Conservation (phyloP, 1,140 invertebrate genomes). For the Macrostomum lignano region DNA sequence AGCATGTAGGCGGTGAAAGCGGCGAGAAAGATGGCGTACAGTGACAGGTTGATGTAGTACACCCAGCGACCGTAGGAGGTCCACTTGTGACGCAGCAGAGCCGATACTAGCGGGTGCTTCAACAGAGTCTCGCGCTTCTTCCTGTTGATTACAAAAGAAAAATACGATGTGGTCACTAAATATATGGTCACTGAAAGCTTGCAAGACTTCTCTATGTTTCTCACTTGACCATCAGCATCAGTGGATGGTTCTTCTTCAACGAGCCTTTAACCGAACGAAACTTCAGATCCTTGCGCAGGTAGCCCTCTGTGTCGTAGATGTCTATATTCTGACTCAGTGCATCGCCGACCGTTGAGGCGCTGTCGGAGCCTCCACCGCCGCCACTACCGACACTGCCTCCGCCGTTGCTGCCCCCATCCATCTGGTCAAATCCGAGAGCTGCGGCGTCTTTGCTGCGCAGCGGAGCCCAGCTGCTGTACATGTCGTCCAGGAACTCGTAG, state of each 20-base stretch:
- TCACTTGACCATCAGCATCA: conserved; percentile 3
- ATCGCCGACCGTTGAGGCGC: no score
- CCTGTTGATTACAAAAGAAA: neutral
- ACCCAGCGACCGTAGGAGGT: conserved; percentile 26
- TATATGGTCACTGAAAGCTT: neutral
- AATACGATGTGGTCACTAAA: neutral
- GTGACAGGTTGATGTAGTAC: conserved; percentile 30
- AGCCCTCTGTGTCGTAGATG: no score
- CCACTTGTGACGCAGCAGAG: conserved; percentile 31
- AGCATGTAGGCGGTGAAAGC: conserved; percentile 30
- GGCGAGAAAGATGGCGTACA: conserved; percentile 28
- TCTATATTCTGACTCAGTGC: no score
- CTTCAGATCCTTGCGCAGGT: no score
- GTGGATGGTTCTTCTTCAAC: neutral
- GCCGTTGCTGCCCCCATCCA: no score
- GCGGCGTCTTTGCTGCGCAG: no score
- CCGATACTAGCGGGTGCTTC: conserved; percentile 29
- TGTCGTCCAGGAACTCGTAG: conserved; percentile 32
- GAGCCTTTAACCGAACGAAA: neutral
- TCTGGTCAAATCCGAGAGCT: no score
- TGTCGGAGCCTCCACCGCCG: no score
- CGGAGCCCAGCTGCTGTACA: conserved; percentile 16
- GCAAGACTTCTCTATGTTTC: neutral
- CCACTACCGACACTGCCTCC: no score
- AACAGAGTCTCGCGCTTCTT: conserved; percentile 23